Evolutionary conservation across 1,140 invertebrate species (phyloP).

Genomic region (Tachypleus tridentatus): DNA sequence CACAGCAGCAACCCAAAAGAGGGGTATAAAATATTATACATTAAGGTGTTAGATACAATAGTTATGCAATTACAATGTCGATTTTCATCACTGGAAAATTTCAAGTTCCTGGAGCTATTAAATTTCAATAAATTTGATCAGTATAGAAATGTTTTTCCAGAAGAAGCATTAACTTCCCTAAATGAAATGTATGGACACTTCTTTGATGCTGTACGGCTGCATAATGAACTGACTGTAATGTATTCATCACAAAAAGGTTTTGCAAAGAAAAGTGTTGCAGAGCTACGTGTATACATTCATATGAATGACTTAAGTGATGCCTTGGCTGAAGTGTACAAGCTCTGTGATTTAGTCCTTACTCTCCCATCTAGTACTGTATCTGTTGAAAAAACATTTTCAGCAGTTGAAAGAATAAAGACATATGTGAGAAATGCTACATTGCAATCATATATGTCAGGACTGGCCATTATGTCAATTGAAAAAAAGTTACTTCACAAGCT

Average conservation of each 20-base stretch:
- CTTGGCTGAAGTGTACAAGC: background rate
- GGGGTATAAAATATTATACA: background rate
- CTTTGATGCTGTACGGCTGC: background rate
- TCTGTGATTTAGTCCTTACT: background rate
- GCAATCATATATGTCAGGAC: too few relatives aligned
- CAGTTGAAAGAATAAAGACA: background rate
- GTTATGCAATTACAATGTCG: background rate
- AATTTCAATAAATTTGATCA: background rate
- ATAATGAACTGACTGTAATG: slow-evolving; percentile 1
- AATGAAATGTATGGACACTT: background rate
- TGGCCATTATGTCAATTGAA: too few relatives aligned
- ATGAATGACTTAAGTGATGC: background rate
- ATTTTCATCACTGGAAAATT: background rate
- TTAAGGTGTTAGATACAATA: background rate
- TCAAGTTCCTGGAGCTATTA: background rate
- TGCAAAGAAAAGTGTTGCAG: background rate
- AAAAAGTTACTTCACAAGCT: too few relatives aligned
- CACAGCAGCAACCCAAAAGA: background rate
- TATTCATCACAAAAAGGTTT: background rate
- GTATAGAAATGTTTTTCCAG: background rate
- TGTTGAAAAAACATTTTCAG: slow-evolving; percentile 3
- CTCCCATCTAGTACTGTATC: background rate
- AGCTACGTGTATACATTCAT: background rate
- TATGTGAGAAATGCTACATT: too few relatives aligned
- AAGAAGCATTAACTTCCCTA: background rate